Percentiles rank a stretch among this genome's conserved stretches.
Conservation (phyloP, 2,888 invertebrate genomes). For the Sarcophaga carnaria region DNA sequence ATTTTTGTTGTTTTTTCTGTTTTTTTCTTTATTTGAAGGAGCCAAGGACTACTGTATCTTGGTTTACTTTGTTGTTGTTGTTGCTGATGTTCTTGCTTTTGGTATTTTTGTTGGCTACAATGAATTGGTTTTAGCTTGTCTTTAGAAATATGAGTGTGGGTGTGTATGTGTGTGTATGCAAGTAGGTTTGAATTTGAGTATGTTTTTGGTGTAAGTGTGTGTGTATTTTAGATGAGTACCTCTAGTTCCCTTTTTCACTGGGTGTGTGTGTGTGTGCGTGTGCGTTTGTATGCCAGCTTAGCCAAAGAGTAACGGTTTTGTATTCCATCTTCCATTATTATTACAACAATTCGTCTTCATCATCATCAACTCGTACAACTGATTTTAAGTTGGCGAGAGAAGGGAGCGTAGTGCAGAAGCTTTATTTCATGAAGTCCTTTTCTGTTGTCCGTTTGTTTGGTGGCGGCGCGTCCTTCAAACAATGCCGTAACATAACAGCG, state of each 20-base stretch:
- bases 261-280: background rate
- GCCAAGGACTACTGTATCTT: constrained; percentile 63
- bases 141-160: constrained; percentile 24
- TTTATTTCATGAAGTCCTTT: background rate
- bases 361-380: background rate
- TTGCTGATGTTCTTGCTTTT: background rate
- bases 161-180: constrained; percentile 15
- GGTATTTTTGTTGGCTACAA: constrained; percentile 50
- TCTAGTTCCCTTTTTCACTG: constrained; percentile 6
- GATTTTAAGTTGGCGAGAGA: no score
- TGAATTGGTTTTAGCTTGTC: constrained; percentile 58
- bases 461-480: constrained; percentile 22
- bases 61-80: constrained; percentile 24
- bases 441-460: background rate
- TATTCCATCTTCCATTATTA: constrained; percentile 56
- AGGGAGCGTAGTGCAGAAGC: background rate
- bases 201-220: background rate
- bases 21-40: constrained; percentile 2
- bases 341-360: constrained; percentile 67
- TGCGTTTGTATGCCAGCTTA: constrained; percentile 20
- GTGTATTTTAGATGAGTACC: constrained; percentile 22
- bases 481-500: constrained; percentile 5
- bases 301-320: constrained; percentile 42
- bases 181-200: constrained; percentile 49
- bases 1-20: no score